Evolutionary conservation across 2,113 vertebrate genomes (phyloP).

Genomic region (Cathartes aura): DNA sequence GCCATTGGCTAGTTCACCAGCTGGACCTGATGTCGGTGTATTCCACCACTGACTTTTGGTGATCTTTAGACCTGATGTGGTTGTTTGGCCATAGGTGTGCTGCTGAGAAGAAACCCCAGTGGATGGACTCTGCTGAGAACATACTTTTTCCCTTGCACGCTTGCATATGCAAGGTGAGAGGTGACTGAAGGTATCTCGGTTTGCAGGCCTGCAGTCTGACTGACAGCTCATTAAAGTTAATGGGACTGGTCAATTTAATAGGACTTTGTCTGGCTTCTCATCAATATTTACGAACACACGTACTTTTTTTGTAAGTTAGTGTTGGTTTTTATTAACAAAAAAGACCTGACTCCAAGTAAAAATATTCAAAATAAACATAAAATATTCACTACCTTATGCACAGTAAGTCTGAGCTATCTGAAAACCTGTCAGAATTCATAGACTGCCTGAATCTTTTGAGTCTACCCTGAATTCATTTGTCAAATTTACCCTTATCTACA

Average conservation of each 20-base stretch:
- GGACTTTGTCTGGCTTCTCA: not conserved
- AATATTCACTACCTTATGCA: conserved; percentile 65
- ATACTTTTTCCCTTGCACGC: fast-evolving
- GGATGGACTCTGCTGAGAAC: not conserved
- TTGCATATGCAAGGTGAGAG: fast-evolving
- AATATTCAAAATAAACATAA: conserved; percentile 48
- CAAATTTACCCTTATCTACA: not conserved
- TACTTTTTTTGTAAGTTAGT: not conserved
- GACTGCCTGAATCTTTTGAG: not conserved
- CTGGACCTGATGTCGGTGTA: not conserved
- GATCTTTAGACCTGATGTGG: not conserved
- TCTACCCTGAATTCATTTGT: not conserved
- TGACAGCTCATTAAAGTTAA: not conserved
- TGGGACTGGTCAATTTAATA: not conserved
- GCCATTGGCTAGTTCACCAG: not conserved
- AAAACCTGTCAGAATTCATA: conserved; percentile 9
- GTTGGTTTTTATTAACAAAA: not conserved
- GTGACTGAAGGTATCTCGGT: not conserved
- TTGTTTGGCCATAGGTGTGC: not conserved
- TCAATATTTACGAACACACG: not conserved
- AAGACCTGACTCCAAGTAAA: not conserved
- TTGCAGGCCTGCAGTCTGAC: not conserved
- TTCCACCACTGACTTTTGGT: not conserved
- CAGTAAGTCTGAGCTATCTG: not conserved
- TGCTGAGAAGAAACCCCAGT: not conserved